Conservation (phyloP, 1,140 invertebrate species). For the Drosophila simulans region DNA sequence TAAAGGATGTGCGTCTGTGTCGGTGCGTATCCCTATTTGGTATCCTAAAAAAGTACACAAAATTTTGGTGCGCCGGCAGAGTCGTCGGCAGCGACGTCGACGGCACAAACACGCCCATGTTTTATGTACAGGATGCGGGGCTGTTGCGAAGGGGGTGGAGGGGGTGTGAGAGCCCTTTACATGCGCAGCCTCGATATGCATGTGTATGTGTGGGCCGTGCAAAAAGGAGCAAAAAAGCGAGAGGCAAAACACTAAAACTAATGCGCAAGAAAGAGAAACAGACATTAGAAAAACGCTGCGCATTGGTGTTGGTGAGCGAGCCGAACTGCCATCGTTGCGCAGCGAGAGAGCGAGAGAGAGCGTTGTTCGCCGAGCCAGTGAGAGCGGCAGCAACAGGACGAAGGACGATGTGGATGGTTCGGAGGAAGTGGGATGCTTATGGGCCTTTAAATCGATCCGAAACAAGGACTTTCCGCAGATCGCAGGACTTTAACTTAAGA, state of each 20-base stretch:
- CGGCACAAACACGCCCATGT: slow-evolving; percentile 81
- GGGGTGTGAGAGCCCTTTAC: slow-evolving; percentile 24
- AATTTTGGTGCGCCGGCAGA: slow-evolving; percentile 72
- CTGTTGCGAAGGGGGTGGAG: neutral
- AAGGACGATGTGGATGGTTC: slow-evolving; percentile 45
- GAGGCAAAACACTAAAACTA: slow-evolving; percentile 84
- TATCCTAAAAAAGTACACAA: slow-evolving; percentile 84
- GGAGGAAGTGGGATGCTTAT: slow-evolving; percentile 38
- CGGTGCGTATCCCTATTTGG: slow-evolving; percentile 78
- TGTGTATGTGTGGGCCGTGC: slow-evolving; percentile 21
- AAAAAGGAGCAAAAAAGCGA: slow-evolving; percentile 84
- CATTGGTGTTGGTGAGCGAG: slow-evolving; percentile 54
- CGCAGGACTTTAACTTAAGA: neutral
- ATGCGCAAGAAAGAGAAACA: slow-evolving; percentile 84
- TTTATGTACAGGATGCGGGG: slow-evolving; percentile 66
- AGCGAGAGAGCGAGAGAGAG: slow-evolving; percentile 47
- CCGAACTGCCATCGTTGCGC: slow-evolving; percentile 55
- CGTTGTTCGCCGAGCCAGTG: slow-evolving; percentile 7
- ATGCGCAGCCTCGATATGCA: slow-evolving; percentile 42
- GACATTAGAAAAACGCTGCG: slow-evolving; percentile 73
- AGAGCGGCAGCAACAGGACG: slow-evolving; percentile 24
- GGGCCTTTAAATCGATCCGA: neutral
- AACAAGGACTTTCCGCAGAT: slow-evolving; percentile 8
- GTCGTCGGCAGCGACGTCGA: slow-evolving; percentile 47
- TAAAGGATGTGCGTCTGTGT: slow-evolving; percentile 37